A percentile compares a stretch with the other conserved stretches of the same genome.
Evolutionary conservation across 1,140 invertebrate species (phyloP).

Genomic region (Maniola jurtina): DNA sequence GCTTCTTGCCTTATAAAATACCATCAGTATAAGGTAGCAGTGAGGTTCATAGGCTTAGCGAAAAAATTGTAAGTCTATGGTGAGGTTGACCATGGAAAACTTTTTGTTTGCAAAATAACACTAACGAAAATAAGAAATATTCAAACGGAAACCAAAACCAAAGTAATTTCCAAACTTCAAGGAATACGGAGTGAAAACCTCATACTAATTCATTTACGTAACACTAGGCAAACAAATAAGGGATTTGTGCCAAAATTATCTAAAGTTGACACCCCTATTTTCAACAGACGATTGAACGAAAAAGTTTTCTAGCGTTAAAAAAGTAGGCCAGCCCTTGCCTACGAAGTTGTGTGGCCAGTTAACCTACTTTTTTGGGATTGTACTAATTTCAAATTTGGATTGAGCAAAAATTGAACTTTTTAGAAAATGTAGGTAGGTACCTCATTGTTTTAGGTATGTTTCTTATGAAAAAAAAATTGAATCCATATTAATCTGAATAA

Average conservation of each 20-base stretch:
- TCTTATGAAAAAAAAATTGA: too few species aligned
- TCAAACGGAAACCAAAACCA: background rate
- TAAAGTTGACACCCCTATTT: slow-evolving; percentile 17
- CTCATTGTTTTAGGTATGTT: too few species aligned
- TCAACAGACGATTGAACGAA: slow-evolving; percentile 22
- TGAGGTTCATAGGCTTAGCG: too few species aligned
- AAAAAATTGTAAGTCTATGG: too few species aligned
- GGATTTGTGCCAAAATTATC: slow-evolving; percentile 14
- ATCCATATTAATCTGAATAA: too few species aligned
- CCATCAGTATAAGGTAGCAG: too few species aligned
- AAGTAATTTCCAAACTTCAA: background rate
- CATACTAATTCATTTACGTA: slow-evolving; percentile 10
- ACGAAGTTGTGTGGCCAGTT: background rate
- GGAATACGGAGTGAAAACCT: background rate
- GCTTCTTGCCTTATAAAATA: too few species aligned
- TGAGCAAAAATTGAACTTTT: background rate
- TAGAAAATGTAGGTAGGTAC: too few species aligned
- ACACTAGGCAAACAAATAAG: slow-evolving; percentile 4
- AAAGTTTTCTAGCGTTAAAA: slow-evolving; percentile 21
- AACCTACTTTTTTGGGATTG: background rate
- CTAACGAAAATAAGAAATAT: background rate
- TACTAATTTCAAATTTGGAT: background rate
- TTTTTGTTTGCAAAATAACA: background rate
- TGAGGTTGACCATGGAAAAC: too few species aligned
- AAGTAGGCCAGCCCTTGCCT: slow-evolving; percentile 20